Percentiles rank a stretch among this genome's conserved stretches.
Conservation (phyloP, 2,797 vertebrate genomes). For the Melanotaenia nigrans region DNA sequence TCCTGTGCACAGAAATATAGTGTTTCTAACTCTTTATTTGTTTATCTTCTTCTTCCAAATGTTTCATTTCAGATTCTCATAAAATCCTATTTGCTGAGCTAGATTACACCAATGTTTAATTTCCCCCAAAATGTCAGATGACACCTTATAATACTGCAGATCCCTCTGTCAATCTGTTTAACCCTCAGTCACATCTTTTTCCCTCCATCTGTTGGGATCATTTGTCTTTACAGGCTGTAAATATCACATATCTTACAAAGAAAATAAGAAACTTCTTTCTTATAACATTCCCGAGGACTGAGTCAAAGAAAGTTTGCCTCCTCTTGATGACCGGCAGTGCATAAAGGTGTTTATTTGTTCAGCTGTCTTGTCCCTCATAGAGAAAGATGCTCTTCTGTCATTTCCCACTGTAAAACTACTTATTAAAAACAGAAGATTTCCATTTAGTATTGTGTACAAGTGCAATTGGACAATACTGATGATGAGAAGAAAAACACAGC, state of each 20-base stretch:
- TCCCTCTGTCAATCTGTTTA: constrained; percentile 48
- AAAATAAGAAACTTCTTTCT: background rate
- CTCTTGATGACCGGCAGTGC: constrained; percentile 24
- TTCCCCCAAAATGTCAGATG: constrained; percentile 64
- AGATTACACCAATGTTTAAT: constrained; percentile 47
- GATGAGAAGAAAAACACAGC: constrained; percentile 24
- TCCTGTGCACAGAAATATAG: constrained; percentile 42
- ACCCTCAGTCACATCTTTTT: constrained; percentile 33
- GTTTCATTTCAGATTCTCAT: constrained; percentile 45
- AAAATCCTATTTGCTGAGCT: constrained; percentile 58
- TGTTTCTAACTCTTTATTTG: constrained; percentile 41
- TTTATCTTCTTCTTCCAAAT: constrained; percentile 20
- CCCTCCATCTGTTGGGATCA: constrained; percentile 27
- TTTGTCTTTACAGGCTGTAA: constrained; percentile 51
- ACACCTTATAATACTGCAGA: constrained; percentile 53
- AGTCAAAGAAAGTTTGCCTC: background rate
- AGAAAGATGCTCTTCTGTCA: constrained; percentile 26
- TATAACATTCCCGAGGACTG: constrained; percentile 31
- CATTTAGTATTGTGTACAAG: background rate
- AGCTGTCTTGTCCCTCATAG: constrained; percentile 16
- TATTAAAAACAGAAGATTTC: background rate
- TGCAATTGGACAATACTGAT: background rate
- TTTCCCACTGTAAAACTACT: constrained; percentile 5
- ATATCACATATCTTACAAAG: constrained; percentile 45
- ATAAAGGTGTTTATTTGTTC: constrained; percentile 9